Evolutionary conservation across 53 echinoderm and acorn worm species (phyloP).

Genomic region (Holothuria leucospilota): DNA sequence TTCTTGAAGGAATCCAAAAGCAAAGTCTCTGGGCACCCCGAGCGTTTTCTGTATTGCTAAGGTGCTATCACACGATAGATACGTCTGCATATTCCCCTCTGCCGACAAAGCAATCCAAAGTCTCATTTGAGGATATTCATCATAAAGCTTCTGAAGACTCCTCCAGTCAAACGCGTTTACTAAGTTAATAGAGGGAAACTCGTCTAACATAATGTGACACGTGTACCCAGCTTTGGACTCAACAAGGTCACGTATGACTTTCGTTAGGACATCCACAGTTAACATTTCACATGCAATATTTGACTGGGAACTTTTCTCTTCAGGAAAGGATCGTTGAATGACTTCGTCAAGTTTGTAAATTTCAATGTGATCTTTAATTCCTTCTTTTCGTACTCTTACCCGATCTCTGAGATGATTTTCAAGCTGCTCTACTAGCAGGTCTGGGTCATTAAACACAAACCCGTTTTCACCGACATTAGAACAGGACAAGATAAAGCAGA

Average conservation of each 20-base stretch:
- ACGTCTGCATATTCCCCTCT: slow-evolving; percentile 24
- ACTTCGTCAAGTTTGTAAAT: slow-evolving; percentile 17
- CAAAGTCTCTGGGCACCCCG: neutral
- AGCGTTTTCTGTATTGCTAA: neutral
- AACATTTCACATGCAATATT: slow-evolving; percentile 16
- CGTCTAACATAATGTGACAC: slow-evolving; percentile 17
- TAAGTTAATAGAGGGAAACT: slow-evolving; percentile 12
- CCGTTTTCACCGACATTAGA: slow-evolving; percentile 33
- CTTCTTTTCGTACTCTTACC: neutral
- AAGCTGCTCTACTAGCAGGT: slow-evolving; percentile 8
- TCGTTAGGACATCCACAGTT: neutral
- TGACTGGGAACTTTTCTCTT: slow-evolving; percentile 1
- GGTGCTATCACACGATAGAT: neutral
- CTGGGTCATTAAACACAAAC: slow-evolving; percentile 29
- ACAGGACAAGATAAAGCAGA: neutral
- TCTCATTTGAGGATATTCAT: slow-evolving; percentile 13
- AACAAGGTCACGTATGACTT: neutral
- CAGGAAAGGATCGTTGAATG: slow-evolving; percentile 8
- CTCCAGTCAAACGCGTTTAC: slow-evolving; percentile 3
- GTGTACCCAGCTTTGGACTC: neutral
- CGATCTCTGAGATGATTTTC: neutral
- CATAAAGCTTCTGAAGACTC: neutral
- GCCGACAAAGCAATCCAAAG: slow-evolving; percentile 22
- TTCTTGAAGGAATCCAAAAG: slow-evolving; percentile 13
- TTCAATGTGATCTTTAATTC: neutral